phyloP scores from a whole-genome alignment of 1,140 invertebrate species.

The Lordiphosa mommai region DNA sequence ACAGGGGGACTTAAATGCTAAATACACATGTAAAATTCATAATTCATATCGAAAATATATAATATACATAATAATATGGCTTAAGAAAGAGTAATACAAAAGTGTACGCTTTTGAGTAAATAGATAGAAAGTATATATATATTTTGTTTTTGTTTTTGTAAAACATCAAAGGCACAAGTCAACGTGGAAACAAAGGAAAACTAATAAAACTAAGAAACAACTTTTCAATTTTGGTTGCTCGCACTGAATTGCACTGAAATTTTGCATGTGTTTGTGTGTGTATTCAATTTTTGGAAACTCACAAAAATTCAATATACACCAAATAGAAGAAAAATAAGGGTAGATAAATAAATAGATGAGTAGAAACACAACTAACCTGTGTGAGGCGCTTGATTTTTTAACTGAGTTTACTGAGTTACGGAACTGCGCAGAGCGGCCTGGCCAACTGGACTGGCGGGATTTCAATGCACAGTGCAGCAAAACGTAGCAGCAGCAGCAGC shows the following conservation, averaged over 20 bases:
- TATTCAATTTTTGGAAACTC: slow-evolving; percentile 35
- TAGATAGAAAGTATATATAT: slow-evolving; percentile 40
- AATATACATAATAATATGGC: slow-evolving; percentile 55
- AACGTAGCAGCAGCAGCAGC: no score
- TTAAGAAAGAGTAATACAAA: slow-evolving; percentile 72
- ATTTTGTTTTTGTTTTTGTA: slow-evolving; percentile 27
- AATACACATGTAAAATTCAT: slow-evolving; percentile 73
- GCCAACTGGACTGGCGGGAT: slow-evolving; percentile 59
- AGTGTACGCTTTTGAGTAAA: no score
- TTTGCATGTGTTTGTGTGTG: slow-evolving; percentile 63
- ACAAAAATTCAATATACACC: slow-evolving; percentile 31
- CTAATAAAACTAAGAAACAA: slow-evolving; percentile 58
- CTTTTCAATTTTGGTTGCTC: slow-evolving; percentile 27
- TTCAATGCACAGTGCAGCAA: slow-evolving; percentile 57
- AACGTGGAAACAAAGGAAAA: slow-evolving; percentile 77
- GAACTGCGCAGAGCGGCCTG: slow-evolving; percentile 57
- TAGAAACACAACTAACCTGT: slow-evolving; percentile 79
- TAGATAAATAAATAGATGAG: slow-evolving; percentile 57
- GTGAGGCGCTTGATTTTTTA: slow-evolving; percentile 65
- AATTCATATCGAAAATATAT: slow-evolving; percentile 47
- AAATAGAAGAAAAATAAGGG: slow-evolving; percentile 36
- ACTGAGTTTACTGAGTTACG: slow-evolving; percentile 63
- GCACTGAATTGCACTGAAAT: slow-evolving; percentile 39
- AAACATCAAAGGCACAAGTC: slow-evolving; percentile 79
- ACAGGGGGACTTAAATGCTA: slow-evolving; percentile 58